Conservation (phyloP, 2,113 vertebrate genomes). For the Strix uralensis region DNA sequence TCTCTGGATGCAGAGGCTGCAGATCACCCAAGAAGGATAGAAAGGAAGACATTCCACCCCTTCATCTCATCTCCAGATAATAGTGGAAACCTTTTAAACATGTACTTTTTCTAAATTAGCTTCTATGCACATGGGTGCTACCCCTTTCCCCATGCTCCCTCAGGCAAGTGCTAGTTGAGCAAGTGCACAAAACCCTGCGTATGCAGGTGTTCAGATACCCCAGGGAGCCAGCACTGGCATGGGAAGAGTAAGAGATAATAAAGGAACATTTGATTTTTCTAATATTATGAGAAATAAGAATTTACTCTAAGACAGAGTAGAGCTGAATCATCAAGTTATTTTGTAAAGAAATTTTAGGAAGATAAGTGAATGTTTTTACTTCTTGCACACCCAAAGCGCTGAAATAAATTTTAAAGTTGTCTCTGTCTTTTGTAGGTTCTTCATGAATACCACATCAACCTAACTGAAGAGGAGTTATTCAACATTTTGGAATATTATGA, state of each 20-base stretch:
- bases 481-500: slow-evolving; percentile 77
- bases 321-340: neutral
- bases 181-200: neutral
- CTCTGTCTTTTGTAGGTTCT: slow-evolving; percentile 67
- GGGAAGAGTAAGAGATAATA: neutral
- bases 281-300: neutral
- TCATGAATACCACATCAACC: slow-evolving; percentile 59
- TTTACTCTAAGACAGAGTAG: neutral
- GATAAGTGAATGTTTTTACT: neutral
- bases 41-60: neutral
- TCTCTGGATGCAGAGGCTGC: neutral
- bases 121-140: neutral
- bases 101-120: neutral
- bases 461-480: slow-evolving; percentile 77
- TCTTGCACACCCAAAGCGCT: neutral
- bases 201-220: neutral
- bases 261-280: neutral
- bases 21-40: neutral
- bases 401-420: neutral
- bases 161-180: neutral
- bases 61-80: neutral
- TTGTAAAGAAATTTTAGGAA: neutral
- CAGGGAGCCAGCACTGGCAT: neutral
- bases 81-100: neutral
- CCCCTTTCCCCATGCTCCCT: neutral